These are phyloP conservation scores for Euphysa ruthae DNA, from an alignment of 30 jellyfish, hydroid and myxozoan species.

Conservation along the genomic window DNA sequence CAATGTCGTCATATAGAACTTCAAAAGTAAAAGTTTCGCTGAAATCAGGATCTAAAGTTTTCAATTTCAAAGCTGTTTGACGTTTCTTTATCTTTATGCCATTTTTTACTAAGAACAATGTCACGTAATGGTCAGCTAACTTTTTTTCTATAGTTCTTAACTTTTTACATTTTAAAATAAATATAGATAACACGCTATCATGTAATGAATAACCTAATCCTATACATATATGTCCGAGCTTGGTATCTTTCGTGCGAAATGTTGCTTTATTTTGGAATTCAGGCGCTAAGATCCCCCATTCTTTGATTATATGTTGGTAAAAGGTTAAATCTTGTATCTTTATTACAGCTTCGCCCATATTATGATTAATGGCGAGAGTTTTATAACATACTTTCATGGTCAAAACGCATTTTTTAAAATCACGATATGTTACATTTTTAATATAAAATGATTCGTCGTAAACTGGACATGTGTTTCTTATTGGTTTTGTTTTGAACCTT, in stretches of 20 bases:
- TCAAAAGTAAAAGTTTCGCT: constrained; percentile 51
- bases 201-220: constrained; percentile 54
- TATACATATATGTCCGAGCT: constrained; percentile 57
- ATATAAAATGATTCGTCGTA: constrained; percentile 47
- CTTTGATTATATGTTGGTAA: constrained; percentile 20
- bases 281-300: constrained; percentile 51
- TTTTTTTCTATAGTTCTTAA: constrained; percentile 48
- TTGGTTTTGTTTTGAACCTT: constrained; percentile 56
- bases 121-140: constrained; percentile 60
- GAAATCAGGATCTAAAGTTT: constrained; percentile 60
- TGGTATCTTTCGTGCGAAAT: constrained; percentile 7
- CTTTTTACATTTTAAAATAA: constrained; percentile 56
- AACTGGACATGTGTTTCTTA: constrained; percentile 45
- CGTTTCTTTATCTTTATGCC: constrained; percentile 62
- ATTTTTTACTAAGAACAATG: constrained; percentile 53
- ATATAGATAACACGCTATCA: constrained; percentile 37
- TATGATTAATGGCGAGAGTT: constrained; percentile 51
- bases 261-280: constrained; percentile 48
- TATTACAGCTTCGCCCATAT: constrained; percentile 66
- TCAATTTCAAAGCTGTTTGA: constrained; percentile 58
- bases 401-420: constrained; percentile 32
- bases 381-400: constrained; percentile 40
- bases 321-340: constrained; percentile 52
- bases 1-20: constrained; percentile 58
- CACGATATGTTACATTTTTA: constrained; percentile 53